Evolutionary conservation across 2,888 invertebrate species (phyloP).

Genomic region (Drosophila nigricruria): DNA sequence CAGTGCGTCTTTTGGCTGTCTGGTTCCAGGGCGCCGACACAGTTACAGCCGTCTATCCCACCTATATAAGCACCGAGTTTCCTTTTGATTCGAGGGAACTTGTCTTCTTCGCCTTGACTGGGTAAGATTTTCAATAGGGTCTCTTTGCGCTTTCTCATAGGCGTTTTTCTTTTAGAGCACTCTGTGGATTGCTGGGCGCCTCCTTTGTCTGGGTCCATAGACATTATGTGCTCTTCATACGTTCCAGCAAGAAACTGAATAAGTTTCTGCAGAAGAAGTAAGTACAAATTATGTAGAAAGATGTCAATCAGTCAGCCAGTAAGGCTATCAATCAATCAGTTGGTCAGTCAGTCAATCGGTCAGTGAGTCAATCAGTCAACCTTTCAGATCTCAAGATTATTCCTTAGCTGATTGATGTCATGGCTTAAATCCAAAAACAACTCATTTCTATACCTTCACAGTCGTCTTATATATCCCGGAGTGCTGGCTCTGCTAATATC

Average conservation of each 20-base stretch:
- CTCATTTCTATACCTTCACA: conserved; percentile 82
- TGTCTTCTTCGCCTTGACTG: conserved; percentile 96
- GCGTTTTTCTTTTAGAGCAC: conserved; percentile 2
- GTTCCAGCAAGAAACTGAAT: conserved; percentile 95
- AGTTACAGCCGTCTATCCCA: conserved; percentile 96
- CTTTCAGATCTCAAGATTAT: not conserved
- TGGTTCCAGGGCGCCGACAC: conserved; percentile 98
- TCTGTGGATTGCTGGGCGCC: conserved; percentile 93
- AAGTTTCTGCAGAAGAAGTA: conserved; percentile 97
- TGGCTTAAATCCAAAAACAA: not conserved
- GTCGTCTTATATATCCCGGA: conserved; percentile 98
- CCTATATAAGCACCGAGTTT: conserved; percentile 96
- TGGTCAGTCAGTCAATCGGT: no score
- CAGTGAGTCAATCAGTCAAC: not conserved
- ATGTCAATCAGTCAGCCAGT: conserved; percentile 1
- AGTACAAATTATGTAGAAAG: conserved; percentile 79
- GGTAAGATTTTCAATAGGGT: conserved; percentile 87
- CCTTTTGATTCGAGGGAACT: conserved; percentile 99
- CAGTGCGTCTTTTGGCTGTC: conserved; percentile 96
- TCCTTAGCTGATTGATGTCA: not conserved
- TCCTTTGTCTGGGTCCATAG: conserved; percentile 96
- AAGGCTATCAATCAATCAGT: not conserved
- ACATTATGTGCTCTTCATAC: conserved; percentile 96
- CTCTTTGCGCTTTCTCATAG: not conserved
- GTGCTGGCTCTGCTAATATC: conserved; percentile 94